Evolutionary conservation across 2,888 invertebrate genomes (phyloP), one percentile per base, ranked within the genome.

Genomic region (Cynaeus angustus): DNA sequence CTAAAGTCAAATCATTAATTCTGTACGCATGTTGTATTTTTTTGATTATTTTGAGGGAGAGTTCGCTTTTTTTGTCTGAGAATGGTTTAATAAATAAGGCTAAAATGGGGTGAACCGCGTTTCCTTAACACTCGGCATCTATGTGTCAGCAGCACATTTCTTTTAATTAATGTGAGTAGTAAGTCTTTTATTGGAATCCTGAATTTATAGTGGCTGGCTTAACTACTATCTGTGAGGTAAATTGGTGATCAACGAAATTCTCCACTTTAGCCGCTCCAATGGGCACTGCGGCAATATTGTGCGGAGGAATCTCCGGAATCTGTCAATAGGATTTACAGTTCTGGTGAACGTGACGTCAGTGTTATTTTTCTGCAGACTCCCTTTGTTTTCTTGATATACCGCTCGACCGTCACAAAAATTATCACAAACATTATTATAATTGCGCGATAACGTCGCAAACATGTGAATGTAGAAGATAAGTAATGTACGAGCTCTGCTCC

Each of bases 151-250:
- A 45, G 65, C 69, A 52, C 69, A 70, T 70, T 61, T 66, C 62
- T 66, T 67, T 69, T 70, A 70, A 70, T 70, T 70, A 70, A 67
- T 70, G 70, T 67, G 70, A 70, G 66, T 62, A 56, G 66, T 62
- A 62, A 67, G 65, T 72, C 62, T 76, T 75, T 79, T 79, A 81
- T 81, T 81, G 79, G 77, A 75, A 75, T 71, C 65, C 68, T 76
- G 78, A 79, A 83, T 83, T 83, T 82, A 83, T 83, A 73, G 80
- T 77, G 76, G 76, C 78, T 76, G 76, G 74, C 73, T 75, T 75
- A 78, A 78, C 77, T 75, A 75, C 80, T 79, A 81, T 82, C 80
- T 83, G 83, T 83, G 83, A 79, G 82, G 82, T 83, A 83, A 83
- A 83, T 83, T 82, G 82, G 82, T 82, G 80, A 82, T 83, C 82